Percentiles rank a stretch among this genome's conserved stretches.
phyloP scores from a whole-genome alignment of 1,140 invertebrate genomes.

The Drosophila lacteicornis region DNA sequence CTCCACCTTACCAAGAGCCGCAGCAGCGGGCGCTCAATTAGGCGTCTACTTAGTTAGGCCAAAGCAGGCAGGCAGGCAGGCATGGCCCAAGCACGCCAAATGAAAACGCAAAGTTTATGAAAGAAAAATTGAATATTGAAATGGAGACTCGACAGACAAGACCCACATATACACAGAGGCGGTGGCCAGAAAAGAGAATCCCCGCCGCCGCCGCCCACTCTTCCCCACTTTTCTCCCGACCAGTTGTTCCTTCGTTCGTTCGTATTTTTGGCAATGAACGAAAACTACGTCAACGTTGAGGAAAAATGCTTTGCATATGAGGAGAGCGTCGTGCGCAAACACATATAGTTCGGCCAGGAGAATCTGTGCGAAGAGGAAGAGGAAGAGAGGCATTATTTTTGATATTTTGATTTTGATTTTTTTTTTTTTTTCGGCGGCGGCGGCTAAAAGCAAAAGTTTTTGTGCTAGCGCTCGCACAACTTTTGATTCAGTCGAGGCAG shows the following conservation, averaged over 20 bases:
- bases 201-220: conserved; percentile 30
- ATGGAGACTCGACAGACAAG: conserved; percentile 76
- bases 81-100: conserved; percentile 26
- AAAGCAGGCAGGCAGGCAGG: conserved; percentile 24
- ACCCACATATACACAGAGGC: conserved; percentile 29
- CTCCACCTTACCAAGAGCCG: conserved; percentile 1
- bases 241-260: conserved; percentile 6
- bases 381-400: conserved; percentile 58
- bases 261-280: conserved; percentile 82
- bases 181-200: conserved; percentile 24
- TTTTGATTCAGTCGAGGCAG: conserved; percentile 83
- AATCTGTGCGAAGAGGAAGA: conserved; percentile 63
- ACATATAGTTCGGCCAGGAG: conserved; percentile 43
- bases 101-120: conserved; percentile 77
- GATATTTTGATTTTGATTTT: conserved; percentile 40
- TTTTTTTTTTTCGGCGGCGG: conserved; percentile 40
- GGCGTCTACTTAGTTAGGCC: conserved; percentile 62
- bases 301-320: conserved; percentile 64
- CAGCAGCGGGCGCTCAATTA: conserved; percentile 66
- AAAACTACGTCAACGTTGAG: conserved; percentile 79
- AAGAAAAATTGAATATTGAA: conserved; percentile 78
- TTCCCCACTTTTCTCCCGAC: conserved; percentile 5
- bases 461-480: conserved; percentile 77
- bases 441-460: conserved; percentile 81
- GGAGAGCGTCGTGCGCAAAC: conserved; percentile 79